Evolutionary conservation across 2,113 vertebrate species (phyloP).

Genomic region (Chionis minor): DNA sequence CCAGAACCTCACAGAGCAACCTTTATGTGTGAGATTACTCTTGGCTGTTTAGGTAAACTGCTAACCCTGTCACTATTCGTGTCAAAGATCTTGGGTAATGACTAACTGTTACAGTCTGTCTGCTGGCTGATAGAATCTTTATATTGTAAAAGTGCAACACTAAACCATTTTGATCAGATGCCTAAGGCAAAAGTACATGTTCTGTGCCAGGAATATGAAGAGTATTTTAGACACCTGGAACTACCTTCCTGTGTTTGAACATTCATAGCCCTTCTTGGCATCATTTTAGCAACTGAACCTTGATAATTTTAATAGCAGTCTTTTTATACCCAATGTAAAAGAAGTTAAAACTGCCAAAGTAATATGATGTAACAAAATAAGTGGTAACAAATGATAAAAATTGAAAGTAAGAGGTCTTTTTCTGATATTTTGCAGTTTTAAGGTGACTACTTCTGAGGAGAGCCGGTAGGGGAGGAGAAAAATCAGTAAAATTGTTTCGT

Average conservation of each 20-base stretch:
- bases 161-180: neutral
- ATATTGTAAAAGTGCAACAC: neutral
- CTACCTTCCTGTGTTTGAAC: neutral
- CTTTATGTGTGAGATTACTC: neutral
- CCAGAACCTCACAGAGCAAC: neutral
- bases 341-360: neutral
- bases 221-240: neutral
- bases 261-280: neutral
- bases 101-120: neutral
- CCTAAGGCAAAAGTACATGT: neutral
- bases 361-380: neutral
- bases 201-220: neutral
- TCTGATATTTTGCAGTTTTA: neutral
- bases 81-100: neutral
- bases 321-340: neutral
- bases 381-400: neutral
- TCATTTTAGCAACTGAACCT: neutral
- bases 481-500: neutral
- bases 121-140: neutral
- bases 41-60: neutral
- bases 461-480: neutral
- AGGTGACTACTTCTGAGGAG: neutral
- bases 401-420: neutral
- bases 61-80: neutral
- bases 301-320: neutral